Conservation (phyloP, 2,797 vertebrate species). For the Labroides dimidiatus region DNA sequence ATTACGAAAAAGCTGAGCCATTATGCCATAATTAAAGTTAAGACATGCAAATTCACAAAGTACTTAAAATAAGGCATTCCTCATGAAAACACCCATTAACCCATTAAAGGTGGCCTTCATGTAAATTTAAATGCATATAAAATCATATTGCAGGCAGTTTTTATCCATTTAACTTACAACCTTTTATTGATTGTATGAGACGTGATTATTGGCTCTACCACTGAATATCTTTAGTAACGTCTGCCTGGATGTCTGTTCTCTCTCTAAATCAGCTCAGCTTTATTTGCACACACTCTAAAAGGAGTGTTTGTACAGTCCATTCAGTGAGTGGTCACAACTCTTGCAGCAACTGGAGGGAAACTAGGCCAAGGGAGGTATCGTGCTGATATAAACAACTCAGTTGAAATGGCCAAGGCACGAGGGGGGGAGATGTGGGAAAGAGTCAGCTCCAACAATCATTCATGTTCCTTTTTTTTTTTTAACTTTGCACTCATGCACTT, state of each 20-base stretch:
- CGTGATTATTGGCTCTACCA: background rate
- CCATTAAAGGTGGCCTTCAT: too few species aligned
- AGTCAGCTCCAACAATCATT: slow-evolving; percentile 43
- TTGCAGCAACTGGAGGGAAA: slow-evolving; percentile 46
- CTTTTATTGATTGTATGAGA: background rate
- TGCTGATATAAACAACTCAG: slow-evolving; percentile 74
- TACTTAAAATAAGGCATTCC: too few species aligned
- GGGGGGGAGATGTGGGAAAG: slow-evolving; percentile 3
- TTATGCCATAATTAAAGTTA: too few species aligned
- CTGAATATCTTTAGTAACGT: slow-evolving; percentile 40
- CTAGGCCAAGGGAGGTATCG: slow-evolving; percentile 66
- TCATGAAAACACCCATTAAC: too few species aligned
- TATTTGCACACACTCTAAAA: slow-evolving; percentile 23
- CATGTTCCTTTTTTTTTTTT: slow-evolving; percentile 12
- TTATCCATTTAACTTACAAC: too few species aligned
- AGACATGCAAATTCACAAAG: too few species aligned
- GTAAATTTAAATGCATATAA: too few species aligned
- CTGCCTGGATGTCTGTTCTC: slow-evolving; percentile 30
- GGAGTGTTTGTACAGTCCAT: slow-evolving; percentile 46
- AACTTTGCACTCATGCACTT: slow-evolving; percentile 4
- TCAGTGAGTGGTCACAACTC: slow-evolving; percentile 42
- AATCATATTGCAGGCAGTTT: too few species aligned
- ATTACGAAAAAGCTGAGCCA: too few species aligned
- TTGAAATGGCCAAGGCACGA: slow-evolving; percentile 42
- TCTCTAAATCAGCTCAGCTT: slow-evolving; percentile 18